Base-by-base conservation (phyloP, 2,113 vertebrate species). In the Nettapus auritus region DNA sequence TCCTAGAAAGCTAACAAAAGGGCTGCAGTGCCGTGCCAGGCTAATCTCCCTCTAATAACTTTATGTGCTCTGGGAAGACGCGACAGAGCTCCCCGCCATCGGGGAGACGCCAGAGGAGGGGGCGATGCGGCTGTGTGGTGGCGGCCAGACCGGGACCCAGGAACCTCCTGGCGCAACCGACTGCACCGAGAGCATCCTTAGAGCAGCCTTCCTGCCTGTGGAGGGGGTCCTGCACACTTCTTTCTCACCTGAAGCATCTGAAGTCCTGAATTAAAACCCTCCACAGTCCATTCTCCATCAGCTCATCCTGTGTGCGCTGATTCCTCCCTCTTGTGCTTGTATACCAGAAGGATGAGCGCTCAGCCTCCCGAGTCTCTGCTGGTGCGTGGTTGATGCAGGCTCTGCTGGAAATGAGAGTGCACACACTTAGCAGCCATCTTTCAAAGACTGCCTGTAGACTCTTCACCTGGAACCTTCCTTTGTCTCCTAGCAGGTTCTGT, bases 1-100 rank as follows among this genome's bases (percentile, higher is more conserved):
- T 96, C 91, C 93, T 95, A 93, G 95, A 94, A 93, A 92, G 91
- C 81, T 26, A 66, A 48, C 34, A 50, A 8, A 86, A 68, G 64
- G 26, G 20, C 59, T 63, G 53, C 81, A 82, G 57, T 57, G 73
- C 77, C 74, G 38, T 78, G 33, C 86, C 40, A 10, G 66, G 53
- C 25, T 88, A 34, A 74, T 90, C 55, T 81, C 28, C 28, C 66
- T 75, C 53, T 86, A 13, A 68, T 26, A 86, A 11, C 53, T 79
- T 53, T 6, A 3, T 17, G 52, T 68, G 63, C 64, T 55, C 29
- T 40, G 36, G 4, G 9, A 23, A 52, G 74, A 8, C 6, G 5
- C 1, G 8, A 38, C 69, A 86, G 71, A 34, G 53, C 4, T 16
- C 8, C 4, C 34, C 77, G 62, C 56, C 19, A 2, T 11, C 1